These are phyloP conservation scores for Coenonympha arcania DNA, from an alignment of 2,888 invertebrate species.

Conservation along the genomic window DNA sequence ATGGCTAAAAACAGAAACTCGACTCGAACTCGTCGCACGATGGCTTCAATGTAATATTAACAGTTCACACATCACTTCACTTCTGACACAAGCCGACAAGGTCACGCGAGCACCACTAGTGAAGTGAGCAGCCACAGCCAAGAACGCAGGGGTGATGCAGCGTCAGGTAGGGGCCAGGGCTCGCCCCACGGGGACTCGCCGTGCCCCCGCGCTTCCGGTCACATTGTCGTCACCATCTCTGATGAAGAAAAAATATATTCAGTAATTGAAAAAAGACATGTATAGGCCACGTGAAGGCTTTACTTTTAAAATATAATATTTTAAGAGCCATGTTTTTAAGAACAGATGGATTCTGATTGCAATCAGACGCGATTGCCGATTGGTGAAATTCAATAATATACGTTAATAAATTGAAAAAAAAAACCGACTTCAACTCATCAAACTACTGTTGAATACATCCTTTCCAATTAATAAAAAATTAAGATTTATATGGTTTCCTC, in stretches of 20 bases:
- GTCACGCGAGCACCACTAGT: constrained; percentile 31
- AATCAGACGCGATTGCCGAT: too few species aligned
- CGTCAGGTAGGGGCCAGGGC: constrained; percentile 50
- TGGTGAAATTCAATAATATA: too few species aligned
- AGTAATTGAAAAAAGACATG: too few species aligned
- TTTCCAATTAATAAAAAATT: too few species aligned
- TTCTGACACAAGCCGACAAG: constrained; percentile 8
- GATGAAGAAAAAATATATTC: constrained; percentile 13
- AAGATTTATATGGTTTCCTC: too few species aligned
- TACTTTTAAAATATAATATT: too few species aligned
- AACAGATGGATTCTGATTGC: too few species aligned
- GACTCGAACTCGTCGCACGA: background rate
- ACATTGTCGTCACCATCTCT: constrained; percentile 68
- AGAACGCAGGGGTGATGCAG: constrained; percentile 20
- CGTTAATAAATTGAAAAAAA: too few species aligned
- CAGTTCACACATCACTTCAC: constrained; percentile 1
- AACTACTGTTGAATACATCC: too few species aligned
- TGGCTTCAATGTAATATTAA: background rate
- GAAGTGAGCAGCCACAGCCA: constrained; percentile 24
- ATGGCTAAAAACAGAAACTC: background rate
- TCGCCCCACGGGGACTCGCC: constrained; percentile 51
- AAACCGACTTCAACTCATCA: too few species aligned
- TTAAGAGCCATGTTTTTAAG: too few species aligned
- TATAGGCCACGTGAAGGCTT: too few species aligned
- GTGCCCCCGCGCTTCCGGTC: constrained; percentile 55